phyloP scores from a whole-genome alignment of 2,113 vertebrate genomes.

The Neolamprologus tretocephalus region DNA sequence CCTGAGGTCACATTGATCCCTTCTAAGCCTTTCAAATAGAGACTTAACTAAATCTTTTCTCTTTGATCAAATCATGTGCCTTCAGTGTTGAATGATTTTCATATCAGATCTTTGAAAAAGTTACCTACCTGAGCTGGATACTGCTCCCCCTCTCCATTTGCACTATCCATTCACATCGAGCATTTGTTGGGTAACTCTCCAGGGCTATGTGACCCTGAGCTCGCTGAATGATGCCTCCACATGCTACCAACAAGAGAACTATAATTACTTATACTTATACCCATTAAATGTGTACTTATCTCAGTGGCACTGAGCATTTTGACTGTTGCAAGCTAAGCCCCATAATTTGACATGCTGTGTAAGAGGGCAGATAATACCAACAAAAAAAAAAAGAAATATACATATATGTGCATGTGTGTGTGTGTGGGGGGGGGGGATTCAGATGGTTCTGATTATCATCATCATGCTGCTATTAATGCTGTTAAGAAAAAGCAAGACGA shows the following conservation, averaged over 20 bases:
- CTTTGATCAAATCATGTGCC: background rate
- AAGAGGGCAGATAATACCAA: background rate
- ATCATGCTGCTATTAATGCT: background rate
- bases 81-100: background rate
- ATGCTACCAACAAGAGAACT: constrained; percentile 63
- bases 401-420: rapidly evolving
- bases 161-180: constrained; percentile 85
- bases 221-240: constrained; percentile 77
- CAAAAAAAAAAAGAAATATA: background rate
- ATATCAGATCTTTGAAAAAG: background rate
- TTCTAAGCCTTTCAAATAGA: background rate
- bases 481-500: background rate
- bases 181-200: constrained; percentile 85
- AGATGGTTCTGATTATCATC: background rate
- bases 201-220: constrained; percentile 80
- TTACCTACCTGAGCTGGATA: constrained; percentile 78
- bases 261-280: background rate
- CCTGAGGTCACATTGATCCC: background rate
- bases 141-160: constrained; percentile 69
- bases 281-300: background rate
- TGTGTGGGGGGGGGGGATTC: background rate
- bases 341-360: background rate
- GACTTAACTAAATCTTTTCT: background rate
- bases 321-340: background rate
- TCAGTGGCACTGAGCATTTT: background rate